Percentiles rank a stretch among this genome's conserved stretches.
These are phyloP conservation scores for Lissocephala sabroskyi DNA, from an alignment of 2,888 invertebrate species.

Conservation along the genomic window DNA sequence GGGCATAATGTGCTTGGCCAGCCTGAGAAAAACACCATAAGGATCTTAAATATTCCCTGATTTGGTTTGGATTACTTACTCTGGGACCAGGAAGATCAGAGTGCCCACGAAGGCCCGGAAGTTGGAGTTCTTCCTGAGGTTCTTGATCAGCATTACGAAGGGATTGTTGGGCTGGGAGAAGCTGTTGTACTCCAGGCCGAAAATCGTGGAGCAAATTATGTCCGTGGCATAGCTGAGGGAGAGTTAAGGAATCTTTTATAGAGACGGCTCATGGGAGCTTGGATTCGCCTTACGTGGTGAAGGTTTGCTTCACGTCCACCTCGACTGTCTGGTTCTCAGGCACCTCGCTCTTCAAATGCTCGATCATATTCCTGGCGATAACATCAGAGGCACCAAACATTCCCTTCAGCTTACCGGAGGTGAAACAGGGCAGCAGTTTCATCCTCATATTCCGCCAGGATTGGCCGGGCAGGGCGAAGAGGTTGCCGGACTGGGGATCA, in stretches of 20 bases:
- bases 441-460: slow-evolving; percentile 77
- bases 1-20: slow-evolving; percentile 18
- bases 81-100: slow-evolving; percentile 20
- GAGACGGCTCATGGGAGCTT: no score
- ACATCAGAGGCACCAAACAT: slow-evolving; percentile 77
- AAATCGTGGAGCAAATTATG: slow-evolving; percentile 70
- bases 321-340: slow-evolving; percentile 56
- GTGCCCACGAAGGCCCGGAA: neutral
- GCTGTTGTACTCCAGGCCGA: slow-evolving; percentile 67
- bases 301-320: slow-evolving; percentile 71
- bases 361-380: slow-evolving; percentile 74
- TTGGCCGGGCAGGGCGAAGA: slow-evolving; percentile 56
- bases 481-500: slow-evolving; percentile 76
- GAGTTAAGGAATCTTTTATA: no score
- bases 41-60: neutral
- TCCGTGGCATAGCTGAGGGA: slow-evolving; percentile 67
- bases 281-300: slow-evolving; percentile 27
- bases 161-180: slow-evolving; percentile 58
- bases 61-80: slow-evolving; percentile 22
- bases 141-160: slow-evolving; percentile 31
- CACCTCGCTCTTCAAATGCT: slow-evolving; percentile 68
- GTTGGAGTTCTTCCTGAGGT: slow-evolving; percentile 1
- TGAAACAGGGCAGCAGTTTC: slow-evolving; percentile 78
- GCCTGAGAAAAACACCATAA: slow-evolving; percentile 11
- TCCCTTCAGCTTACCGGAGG: slow-evolving; percentile 77